Base-by-base conservation (phyloP, 1,140 invertebrate genomes). In the Cydia strobilella region DNA sequence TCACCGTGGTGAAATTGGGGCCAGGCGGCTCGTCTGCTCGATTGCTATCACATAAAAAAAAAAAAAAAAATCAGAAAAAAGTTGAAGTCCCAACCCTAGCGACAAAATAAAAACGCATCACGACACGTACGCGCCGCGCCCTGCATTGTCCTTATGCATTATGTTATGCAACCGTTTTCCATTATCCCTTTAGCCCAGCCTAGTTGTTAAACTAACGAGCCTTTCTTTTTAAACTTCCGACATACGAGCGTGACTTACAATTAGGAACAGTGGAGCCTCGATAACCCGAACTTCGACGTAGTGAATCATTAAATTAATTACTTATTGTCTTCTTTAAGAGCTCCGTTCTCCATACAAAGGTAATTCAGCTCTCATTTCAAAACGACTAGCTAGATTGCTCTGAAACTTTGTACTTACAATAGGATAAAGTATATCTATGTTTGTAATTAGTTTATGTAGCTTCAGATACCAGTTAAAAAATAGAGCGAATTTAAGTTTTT, bases 81-180 rank as follows among this genome's bases (percentile, higher is more conserved):
- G n/a, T 18, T n/a, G 3, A 54, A 54, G 51, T 54, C 4, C 4
- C 51, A 59, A 59, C 54, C 54, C 54, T 59, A 23, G 18, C 54
- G 2, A 0, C 51, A 9, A 9, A 23, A 23, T 59, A 59, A 59
- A 59, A 59, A 59, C 54, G 54, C 54, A 59, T 59, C 54, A 23
- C 54, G 54, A 9, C n/a, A 20, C 54, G n/a, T 18, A 54, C n/a
- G 10, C 54, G 54, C 54, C 54, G 54, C 54, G 54, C 54, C 54
- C 54, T 59, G 54, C 54, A 59, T 59, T 59, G 54, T 59, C 54
- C 54, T 59, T n/a, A 51, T 51, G 54, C 51, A 54, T 54, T 45
- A 45, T 54, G 51, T 54, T 54, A 59, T 23, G 54, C 54, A 59
- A 59, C 18, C 7, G 51, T 7, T 59, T 59, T 59, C 54, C 54